These are phyloP conservation scores for Cheilosia variabilis DNA, from an alignment of 2,888 invertebrate species.

Conservation along the genomic window DNA sequence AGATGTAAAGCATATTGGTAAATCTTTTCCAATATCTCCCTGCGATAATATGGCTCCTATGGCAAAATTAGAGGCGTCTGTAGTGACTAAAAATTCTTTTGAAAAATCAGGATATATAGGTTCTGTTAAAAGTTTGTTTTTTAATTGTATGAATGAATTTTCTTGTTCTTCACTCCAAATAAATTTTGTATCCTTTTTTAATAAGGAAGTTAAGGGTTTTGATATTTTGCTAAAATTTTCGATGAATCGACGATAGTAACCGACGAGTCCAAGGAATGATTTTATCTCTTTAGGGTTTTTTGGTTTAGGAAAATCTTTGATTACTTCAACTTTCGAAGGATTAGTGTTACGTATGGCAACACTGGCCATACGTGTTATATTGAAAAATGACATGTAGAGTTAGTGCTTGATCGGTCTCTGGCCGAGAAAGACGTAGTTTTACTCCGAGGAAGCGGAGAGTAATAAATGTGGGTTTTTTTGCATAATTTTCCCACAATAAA, in stretches of 20 bases:
- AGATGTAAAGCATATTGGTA: slow-evolving; percentile 11
- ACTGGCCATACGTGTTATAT: too few species aligned
- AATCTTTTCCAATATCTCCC: background rate
- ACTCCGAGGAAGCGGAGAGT: too few species aligned
- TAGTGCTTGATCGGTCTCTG: too few species aligned
- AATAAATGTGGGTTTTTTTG: too few species aligned
- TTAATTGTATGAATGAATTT: background rate
- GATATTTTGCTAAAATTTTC: background rate
- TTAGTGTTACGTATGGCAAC: too few species aligned
- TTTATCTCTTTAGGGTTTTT: background rate
- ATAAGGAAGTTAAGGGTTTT: slow-evolving; percentile 5
- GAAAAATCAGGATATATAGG: background rate
- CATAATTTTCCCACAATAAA: too few species aligned
- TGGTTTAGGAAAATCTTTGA: background rate
- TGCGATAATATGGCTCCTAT: slow-evolving; percentile 4
- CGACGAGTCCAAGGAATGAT: too few species aligned
- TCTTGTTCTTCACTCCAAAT: background rate
- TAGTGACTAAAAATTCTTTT: background rate
- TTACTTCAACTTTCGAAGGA: background rate
- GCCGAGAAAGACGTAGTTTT: too few species aligned
- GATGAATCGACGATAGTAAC: background rate
- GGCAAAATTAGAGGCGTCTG: background rate
- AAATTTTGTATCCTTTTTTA: background rate
- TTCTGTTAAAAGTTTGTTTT: background rate
- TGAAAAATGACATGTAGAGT: too few species aligned